Base-by-base conservation (phyloP, 1,140 invertebrate species). In the Batillaria attramentaria region DNA sequence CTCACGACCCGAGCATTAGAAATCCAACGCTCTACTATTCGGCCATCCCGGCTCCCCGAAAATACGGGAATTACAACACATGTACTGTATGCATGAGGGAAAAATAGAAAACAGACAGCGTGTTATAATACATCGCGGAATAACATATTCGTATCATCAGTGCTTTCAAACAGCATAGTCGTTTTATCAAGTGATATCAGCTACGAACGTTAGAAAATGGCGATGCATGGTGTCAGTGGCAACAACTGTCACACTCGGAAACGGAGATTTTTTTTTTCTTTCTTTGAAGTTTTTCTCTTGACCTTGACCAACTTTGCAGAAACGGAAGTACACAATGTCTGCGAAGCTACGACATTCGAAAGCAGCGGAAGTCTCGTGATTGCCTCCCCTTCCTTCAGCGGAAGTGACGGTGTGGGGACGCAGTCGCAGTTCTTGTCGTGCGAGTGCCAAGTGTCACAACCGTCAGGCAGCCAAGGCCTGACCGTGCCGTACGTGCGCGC, bases 351-450 rank as follows among this genome's bases (percentile, higher is more conserved):
- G 39, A 33, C 73, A 31, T 75, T 75, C 57, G 5, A 28, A 28
- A 42, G 54, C 37, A 65, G 3, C 35, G 72, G 73, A 62, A 75
- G 73, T 31, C 54, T 62, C 10, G 54, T 75, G 57, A 20, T 75
- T 62, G 62, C 35, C 73, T 75, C 73, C 73, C 73, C 73, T 75
- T 75, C 73, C 57, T 75, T 62, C 54, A 62, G 54, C 73, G 43
- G 42, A 50, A 57, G 57, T 24, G 35, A 24, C 66, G 68, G 4
- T 5, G 28, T 39, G 4, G 72, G 16, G 1, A 35, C 73, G 54
- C 73, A 60, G 0, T 37, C 54, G 73, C 33, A 62, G 54, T 60
- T 35, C 54, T 57, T 75, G 54, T 75, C 73, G 39, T 75, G 73
- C 37, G 73, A 75, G 39, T 75, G 73, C 73, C 54, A 62, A 54